These are phyloP conservation scores for Deilephila porcellus DNA, from an alignment of 2,888 invertebrate genomes.

Conservation along the genomic window DNA sequence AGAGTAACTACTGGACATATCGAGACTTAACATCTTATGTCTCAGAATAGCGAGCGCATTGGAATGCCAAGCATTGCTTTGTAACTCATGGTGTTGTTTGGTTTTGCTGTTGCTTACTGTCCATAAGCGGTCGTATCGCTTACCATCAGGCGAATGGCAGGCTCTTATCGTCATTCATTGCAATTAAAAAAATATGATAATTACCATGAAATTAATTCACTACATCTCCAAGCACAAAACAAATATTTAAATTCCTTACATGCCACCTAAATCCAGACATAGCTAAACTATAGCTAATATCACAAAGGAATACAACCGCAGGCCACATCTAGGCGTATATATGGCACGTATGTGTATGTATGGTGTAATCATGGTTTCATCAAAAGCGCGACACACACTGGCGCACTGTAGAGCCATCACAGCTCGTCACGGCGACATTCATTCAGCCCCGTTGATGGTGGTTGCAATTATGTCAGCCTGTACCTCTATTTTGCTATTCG, in stretches of 20 bases:
- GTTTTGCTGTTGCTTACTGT: no score
- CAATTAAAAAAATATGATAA: no score
- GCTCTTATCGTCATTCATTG: no score
- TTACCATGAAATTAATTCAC: no score
- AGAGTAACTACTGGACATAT: no score
- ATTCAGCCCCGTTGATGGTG: slow-evolving; percentile 68
- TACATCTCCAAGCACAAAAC: no score
- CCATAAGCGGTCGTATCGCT: no score
- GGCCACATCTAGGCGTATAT: slow-evolving; percentile 17
- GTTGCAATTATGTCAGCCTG: slow-evolving; percentile 68
- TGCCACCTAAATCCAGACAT: background rate
- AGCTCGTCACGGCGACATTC: slow-evolving; percentile 73
- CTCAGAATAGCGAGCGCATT: no score
- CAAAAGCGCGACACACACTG: slow-evolving; percentile 72
- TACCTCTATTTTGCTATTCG: slow-evolving; percentile 28
- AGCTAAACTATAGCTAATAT: background rate
- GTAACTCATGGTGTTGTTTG: no score
- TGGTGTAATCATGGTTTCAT: slow-evolving; percentile 79
- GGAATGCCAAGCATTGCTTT: no score
- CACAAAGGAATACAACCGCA: background rate
- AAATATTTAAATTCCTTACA: background rate
- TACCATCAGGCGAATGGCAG: no score
- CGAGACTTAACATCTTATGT: no score
- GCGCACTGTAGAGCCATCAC: slow-evolving; percentile 62
- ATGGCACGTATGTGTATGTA: slow-evolving; percentile 58